These are phyloP conservation scores for Apolygus lucorum DNA, from an alignment of 1,140 invertebrate species.

Conservation along the genomic window DNA sequence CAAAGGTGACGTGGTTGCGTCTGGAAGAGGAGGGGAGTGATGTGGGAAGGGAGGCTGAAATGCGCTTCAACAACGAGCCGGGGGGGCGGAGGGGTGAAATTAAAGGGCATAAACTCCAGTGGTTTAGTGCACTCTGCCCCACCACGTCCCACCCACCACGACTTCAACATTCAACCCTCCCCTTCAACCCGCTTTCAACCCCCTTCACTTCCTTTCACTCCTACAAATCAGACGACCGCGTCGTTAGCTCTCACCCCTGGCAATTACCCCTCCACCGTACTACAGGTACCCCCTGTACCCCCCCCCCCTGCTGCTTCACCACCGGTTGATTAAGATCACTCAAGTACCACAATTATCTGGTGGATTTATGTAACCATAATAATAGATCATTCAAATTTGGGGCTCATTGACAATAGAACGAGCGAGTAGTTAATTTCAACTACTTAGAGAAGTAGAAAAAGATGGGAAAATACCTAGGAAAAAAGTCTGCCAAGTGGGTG, in stretches of 20 bases:
- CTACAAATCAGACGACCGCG: not conserved
- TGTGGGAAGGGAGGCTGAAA: not conserved
- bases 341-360: too few relatives aligned
- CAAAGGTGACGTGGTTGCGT: constrained; percentile 6
- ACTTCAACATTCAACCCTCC: not conserved
- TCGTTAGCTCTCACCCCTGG: not conserved
- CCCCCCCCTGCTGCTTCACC: too few relatives aligned
- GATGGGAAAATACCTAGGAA: too few relatives aligned
- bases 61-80: not conserved
- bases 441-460: too few relatives aligned
- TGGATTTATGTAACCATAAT: too few relatives aligned
- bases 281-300: too few relatives aligned
- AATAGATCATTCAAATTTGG: too few relatives aligned
- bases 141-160: not conserved
- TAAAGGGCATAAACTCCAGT: constrained; percentile 21
- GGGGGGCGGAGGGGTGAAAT: constrained; percentile 13
- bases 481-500: too few relatives aligned
- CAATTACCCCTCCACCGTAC: not conserved
- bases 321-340: too few relatives aligned
- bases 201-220: too few relatives aligned
- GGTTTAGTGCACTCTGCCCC: constrained; percentile 14
- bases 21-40: not conserved
- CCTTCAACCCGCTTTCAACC: not conserved
- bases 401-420: too few relatives aligned
- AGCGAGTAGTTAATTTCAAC: too few relatives aligned